These are phyloP conservation scores for Vespertilio murinus DNA, from an alignment of 2,797 vertebrate species.

Conservation along the genomic window DNA sequence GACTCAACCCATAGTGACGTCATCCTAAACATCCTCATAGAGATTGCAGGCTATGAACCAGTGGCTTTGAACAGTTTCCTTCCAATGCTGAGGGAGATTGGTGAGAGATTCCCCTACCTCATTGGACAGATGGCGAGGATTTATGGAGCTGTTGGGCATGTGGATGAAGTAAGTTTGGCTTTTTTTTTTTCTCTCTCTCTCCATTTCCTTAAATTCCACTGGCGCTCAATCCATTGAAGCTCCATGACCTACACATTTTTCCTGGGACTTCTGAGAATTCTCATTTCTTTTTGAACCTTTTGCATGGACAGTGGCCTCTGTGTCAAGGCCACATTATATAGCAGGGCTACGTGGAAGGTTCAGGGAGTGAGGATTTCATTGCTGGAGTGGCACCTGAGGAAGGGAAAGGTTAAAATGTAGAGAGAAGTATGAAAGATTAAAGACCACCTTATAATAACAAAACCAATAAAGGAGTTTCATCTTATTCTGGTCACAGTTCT, in stretches of 20 bases:
- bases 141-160: conserved; percentile 91
- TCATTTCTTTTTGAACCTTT: conserved; percentile 15
- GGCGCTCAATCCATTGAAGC: neutral
- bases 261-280: neutral
- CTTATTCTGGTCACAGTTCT: neutral
- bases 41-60: conserved; percentile 91
- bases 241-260: neutral
- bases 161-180: conserved; percentile 89
- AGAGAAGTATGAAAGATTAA: neutral
- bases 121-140: conserved; percentile 92
- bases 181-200: neutral
- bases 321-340: neutral
- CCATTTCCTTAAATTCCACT: neutral
- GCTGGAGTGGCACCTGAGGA: neutral
- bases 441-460: neutral
- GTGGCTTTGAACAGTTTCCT: conserved; percentile 88
- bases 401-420: neutral
- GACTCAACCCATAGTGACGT: conserved; percentile 88
- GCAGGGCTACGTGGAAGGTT: neutral
- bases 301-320: neutral
- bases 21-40: conserved; percentile 88
- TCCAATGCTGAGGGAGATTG: conserved; percentile 86
- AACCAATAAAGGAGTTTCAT: neutral
- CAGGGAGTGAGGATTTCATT: neutral
- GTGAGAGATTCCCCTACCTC: conserved; percentile 87